phyloP scores from a whole-genome alignment of 2,888 invertebrate species.

The Ischnura elegans region DNA sequence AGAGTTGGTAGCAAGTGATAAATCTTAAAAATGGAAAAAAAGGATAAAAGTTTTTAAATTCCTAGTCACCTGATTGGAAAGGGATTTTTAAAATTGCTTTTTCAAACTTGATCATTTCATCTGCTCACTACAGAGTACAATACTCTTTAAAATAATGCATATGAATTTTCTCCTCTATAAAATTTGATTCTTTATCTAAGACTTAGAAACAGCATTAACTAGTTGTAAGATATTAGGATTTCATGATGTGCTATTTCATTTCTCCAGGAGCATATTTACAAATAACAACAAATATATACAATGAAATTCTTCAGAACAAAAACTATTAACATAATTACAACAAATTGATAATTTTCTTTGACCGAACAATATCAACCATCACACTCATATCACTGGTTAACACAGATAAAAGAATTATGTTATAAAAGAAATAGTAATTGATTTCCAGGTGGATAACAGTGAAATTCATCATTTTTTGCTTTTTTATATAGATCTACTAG shows the following conservation, averaged over 20 bases:
- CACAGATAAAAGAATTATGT: conserved; percentile 36
- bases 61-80: neutral
- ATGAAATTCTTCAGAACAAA: conserved; percentile 10
- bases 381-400: conserved; percentile 21
- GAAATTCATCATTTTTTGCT: conserved; percentile 19
- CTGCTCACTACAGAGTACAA: neutral
- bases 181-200: neutral
- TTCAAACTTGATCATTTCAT: neutral
- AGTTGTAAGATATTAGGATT: conserved; percentile 6
- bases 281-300: conserved; percentile 58
- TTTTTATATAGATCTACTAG: conserved; percentile 11
- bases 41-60: neutral
- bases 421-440: neutral
- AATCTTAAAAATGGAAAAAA: neutral
- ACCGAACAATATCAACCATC: neutral
- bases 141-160: conserved; percentile 11
- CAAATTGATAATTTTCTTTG: neutral
- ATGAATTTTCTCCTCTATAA: neutral
- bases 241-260: neutral
- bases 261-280: conserved; percentile 44
- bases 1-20: neutral
- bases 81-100: neutral
- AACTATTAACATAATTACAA: conserved; percentile 32
- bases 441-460: conserved; percentile 31
- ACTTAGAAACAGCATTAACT: conserved; percentile 19